Conservation (phyloP, 2,113 vertebrate genomes). For the Neomonachus schauinslandi region DNA sequence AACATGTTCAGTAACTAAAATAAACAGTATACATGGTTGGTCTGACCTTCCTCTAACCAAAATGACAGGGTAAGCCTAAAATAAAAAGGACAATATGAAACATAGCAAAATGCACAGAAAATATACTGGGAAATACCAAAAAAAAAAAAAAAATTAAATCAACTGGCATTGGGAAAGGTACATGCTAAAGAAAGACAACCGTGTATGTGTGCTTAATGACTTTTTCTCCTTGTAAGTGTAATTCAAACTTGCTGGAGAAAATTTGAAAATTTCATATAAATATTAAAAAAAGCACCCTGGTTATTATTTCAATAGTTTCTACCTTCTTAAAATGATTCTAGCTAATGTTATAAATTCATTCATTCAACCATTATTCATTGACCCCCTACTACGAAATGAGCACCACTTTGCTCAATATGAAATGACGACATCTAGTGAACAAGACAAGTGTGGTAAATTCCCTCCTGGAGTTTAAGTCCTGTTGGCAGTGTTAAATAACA, state of each 20-base stretch:
- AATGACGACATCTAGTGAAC: background rate
- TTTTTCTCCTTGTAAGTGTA: background rate
- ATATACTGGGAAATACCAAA: background rate
- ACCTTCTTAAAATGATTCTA: background rate
- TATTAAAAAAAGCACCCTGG: background rate
- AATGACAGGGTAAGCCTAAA: slow-evolving; percentile 31
- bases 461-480: background rate
- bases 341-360: background rate
- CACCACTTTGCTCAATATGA: background rate
- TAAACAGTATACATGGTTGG: background rate
- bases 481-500: background rate
- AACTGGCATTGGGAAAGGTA: background rate
- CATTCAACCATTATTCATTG: background rate
- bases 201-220: background rate
- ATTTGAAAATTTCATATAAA: background rate
- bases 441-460: background rate
- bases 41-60: slow-evolving; percentile 29
- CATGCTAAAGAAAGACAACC: background rate
- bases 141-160: background rate
- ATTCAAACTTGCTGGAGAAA: background rate
- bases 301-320: slow-evolving; percentile 21
- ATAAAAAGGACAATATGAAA: slow-evolving; percentile 14
- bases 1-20: background rate
- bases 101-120: background rate
- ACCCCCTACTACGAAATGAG: background rate